phyloP scores from a whole-genome alignment of 1,140 invertebrate species.

The Agrilus planipennis region DNA sequence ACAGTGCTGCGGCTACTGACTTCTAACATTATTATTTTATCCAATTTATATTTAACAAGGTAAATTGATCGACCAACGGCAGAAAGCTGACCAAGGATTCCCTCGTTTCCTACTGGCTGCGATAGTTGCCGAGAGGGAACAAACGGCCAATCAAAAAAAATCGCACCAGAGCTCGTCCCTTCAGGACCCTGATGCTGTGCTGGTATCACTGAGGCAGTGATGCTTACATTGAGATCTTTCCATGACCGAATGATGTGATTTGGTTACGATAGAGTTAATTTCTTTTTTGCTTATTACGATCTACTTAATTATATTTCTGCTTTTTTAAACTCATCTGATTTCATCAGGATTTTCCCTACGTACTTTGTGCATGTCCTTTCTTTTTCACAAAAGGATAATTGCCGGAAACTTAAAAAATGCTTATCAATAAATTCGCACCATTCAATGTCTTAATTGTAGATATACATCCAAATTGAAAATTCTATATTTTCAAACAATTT shows the following conservation, averaged over 20 bases:
- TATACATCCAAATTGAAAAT: too few relatives aligned
- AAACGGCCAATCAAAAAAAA: neutral
- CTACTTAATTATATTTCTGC: too few relatives aligned
- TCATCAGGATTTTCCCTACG: too few relatives aligned
- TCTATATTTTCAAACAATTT: too few relatives aligned
- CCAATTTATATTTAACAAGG: slow-evolving; percentile 37
- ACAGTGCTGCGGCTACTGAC: slow-evolving; percentile 29
- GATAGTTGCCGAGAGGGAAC: neutral
- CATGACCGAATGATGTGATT: neutral
- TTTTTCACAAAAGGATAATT: too few relatives aligned
- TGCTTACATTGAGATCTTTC: neutral
- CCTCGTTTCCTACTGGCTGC: slow-evolving; percentile 11
- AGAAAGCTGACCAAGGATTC: slow-evolving; percentile 7
- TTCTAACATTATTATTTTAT: slow-evolving; percentile 35
- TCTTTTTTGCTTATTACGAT: too few relatives aligned
- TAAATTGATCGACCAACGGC: slow-evolving; percentile 25
- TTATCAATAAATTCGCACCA: too few relatives aligned
- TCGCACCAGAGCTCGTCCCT: neutral
- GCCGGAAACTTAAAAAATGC: too few relatives aligned
- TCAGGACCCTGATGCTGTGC: neutral
- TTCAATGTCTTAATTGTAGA: too few relatives aligned
- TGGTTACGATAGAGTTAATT: neutral
- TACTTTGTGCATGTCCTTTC: too few relatives aligned
- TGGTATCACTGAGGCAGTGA: too few relatives aligned
- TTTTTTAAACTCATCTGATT: too few relatives aligned